Base-by-base conservation (phyloP, 1,140 invertebrate species). In the Drosophila parvula region DNA sequence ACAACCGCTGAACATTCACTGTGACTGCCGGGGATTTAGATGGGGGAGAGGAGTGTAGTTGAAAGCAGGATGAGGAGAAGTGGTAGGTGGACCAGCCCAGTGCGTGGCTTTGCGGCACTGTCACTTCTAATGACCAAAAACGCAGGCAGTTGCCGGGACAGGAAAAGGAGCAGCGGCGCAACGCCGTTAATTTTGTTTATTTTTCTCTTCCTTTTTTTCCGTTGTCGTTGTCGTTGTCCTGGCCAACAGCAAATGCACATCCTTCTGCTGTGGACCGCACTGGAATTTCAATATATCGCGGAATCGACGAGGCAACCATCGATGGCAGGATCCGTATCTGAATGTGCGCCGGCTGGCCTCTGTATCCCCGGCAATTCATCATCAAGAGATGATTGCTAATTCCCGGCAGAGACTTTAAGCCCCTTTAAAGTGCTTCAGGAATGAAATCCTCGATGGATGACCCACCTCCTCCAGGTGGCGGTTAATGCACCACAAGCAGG, bases 81-180 rank as follows among this genome's bases (percentile, higher is more conserved):
- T 32, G 48, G 48, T 50, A 12, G 48, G 28, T 16, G 48, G 47
- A 50, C 27, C 47, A 11, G 28, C 38, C 65, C 62, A 34, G 60
- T 62, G 61, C 74, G 74, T 60, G 83, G 83, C 62, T 77, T 76
- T 79, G 82, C 70, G 70, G 83, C 84, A 48, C 67, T 77, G 83
- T 79, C 82, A 79, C 82, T 86, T 81, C 82, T 78, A 86, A 85
- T 81, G 81, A 81, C 71, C 82, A 65, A 78, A 75, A 65, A 60
- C 64, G 61, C 51, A 55, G 30, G 40, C 45, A 44, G 38, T 38
- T 38, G 12, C 28, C n/a, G 48, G n/a, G 55, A 27, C 44, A 44
- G 67, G 40, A 57, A 57, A 70, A 70, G 67, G 32, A 70, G 62
- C 65, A 78, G 50, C 74, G 51, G 36, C 69, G 48, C 22, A 60